Conservation (phyloP, 2,888 invertebrate genomes). For the Diaperis boleti region DNA sequence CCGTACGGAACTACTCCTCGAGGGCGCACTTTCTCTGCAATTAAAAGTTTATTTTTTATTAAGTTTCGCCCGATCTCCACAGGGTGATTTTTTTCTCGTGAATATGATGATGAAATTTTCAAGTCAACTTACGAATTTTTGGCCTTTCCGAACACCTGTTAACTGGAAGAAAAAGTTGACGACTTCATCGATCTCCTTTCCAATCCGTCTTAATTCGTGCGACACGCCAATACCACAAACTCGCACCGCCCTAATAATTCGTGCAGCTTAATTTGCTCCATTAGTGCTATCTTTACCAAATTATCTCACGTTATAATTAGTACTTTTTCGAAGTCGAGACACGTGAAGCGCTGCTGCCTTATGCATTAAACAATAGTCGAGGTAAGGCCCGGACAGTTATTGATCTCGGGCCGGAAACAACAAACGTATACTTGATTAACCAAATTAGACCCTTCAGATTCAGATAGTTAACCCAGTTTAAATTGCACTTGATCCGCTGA, state of each 20-base stretch:
- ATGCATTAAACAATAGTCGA: constrained; percentile 32
- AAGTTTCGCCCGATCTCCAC: neutral
- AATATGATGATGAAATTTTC: no score
- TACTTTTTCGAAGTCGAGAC: neutral
- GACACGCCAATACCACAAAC: neutral
- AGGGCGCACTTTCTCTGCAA: neutral
- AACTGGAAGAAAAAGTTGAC: neutral
- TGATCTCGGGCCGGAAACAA: constrained; percentile 35
- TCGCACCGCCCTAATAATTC: neutral
- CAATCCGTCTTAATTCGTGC: neutral
- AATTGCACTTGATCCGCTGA: constrained; percentile 42
- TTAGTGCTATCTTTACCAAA: constrained; percentile 4
- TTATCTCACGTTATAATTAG: no score
- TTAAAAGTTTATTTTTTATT: neutral
- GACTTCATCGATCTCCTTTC: neutral
- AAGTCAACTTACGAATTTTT: no score
- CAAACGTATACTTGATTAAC: constrained; percentile 48
- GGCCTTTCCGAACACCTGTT: no score
- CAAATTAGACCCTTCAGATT: constrained; percentile 55
- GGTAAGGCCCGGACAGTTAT: constrained; percentile 38
- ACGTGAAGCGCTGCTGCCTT: constrained; percentile 2
- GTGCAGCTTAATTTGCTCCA: neutral
- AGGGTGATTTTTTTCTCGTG: no score
- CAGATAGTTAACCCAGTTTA: constrained; percentile 50
- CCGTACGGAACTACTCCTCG: neutral